Evolutionary conservation across 2,888 invertebrate genomes (phyloP), one percentile per base, ranked within the genome.

Genomic region (Tinea trinotella): DNA sequence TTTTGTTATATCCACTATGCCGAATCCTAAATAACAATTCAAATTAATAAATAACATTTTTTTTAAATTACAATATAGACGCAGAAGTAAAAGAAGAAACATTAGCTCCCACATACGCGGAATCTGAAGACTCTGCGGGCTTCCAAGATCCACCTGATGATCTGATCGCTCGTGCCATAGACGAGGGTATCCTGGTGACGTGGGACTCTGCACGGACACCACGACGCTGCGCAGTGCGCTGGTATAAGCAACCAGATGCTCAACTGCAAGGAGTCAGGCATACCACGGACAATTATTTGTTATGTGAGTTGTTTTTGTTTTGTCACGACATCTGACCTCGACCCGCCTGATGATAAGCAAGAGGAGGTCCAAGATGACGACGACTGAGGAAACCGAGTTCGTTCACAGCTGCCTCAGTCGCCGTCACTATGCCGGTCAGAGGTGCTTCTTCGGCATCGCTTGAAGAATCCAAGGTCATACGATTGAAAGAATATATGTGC

Each of bases 121-220:
- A 49, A 34, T 61, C 53, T 36, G 57, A 17, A 10, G 58, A 18
- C 53, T 58, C 53, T 48, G 55, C 13, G 30, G 55, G 59, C 53
- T 57, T 74, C 60, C 88, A 90, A 60, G 87, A 88, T 46, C 87
- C 90, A 54, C 92, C 91, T 2, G 76, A 88, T 64, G 92, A 93
- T 69, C 89, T 96, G 55, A 88, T 90, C 54, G 91, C 93, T 53
- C 87, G 90, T 20, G 88, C 90, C 56, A 90, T 92, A 46, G 90
- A 90, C 53, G 92, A 92, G 57, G 95, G 94, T 19, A 93, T 93
- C 73, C 79, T 93, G 54, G 89, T 96, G 40, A 90, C 90, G 56
- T 94, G 94, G 94, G 40, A 53, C n/a, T 87, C 90, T 57, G 88
- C 88, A 55, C 92, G 93, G 0, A 81, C 81, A 19, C 82, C 87